Base-by-base conservation (phyloP, 2,888 invertebrate genomes). In the Apamea anceps region DNA sequence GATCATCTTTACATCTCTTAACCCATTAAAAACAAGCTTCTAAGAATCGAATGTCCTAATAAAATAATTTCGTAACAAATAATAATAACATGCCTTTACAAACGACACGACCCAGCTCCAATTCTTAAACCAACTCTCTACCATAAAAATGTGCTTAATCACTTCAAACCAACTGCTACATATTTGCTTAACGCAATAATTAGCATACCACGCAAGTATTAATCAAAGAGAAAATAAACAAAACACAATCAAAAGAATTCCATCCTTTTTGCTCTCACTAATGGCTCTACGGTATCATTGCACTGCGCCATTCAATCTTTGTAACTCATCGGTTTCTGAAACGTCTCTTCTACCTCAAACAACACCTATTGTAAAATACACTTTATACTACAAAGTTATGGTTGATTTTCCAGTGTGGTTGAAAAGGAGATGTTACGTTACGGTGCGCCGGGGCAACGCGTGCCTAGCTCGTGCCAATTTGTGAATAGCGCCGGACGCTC, bases 401-500 rank as follows among this genome's bases (percentile, higher is more conserved):
- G 91, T 87, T 72, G 62, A 74, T 80, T 91, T 90, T 94, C 7
- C 60, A 45, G 76, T 88, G 72, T n/a, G 5, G 32, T 15, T 18
- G 37, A 28, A 65, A 68, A 63, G 80, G 75, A 87, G 84, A 91
- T 94, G 88, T 72, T 89, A 71, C 89, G 60, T 93, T 94, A 79
- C 81, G 80, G 66, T 79, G 84, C 85, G 87, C 79, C 63, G 82
- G 82, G 68, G 81, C 85, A 92, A 93, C 96, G 96, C 96, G 96
- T 96, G 96, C 94, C 95, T 93, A 94, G 96, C 96, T 96, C 96
- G 96, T 96, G 96, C 96, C 96, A 96, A 96, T 96, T 96, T 96
- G 96, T 96, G 96, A 95, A 95, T 95, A 96, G 95, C 95, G 94
- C 94, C 95, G 95, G 95, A 95, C 95, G 96, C 95, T 95, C 91